These are phyloP conservation scores for Chrysolina americana DNA, from an alignment of 2,888 invertebrate genomes.

Conservation along the genomic window DNA sequence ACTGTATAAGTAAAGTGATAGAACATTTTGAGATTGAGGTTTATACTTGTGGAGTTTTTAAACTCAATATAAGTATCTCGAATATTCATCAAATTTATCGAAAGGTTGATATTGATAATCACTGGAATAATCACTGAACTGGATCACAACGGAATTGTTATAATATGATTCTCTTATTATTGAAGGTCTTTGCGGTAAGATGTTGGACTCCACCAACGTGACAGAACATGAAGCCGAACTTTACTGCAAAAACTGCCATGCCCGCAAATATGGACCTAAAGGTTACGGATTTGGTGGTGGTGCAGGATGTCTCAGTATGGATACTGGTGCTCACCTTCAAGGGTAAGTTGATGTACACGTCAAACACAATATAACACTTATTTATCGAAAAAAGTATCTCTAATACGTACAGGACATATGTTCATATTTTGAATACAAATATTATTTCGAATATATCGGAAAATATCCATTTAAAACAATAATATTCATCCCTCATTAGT, in stretches of 20 bases:
- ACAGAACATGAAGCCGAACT: constrained; percentile 97
- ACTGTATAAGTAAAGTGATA: too few relatives aligned
- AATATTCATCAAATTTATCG: too few relatives aligned
- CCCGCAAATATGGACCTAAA: constrained; percentile 97
- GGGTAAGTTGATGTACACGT: constrained; percentile 75
- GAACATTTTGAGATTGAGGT: too few relatives aligned
- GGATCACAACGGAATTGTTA: too few relatives aligned
- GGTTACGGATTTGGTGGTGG: constrained; percentile 99
- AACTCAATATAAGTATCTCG: too few relatives aligned
- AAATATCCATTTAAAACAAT: too few relatives aligned
- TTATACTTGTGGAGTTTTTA: too few relatives aligned
- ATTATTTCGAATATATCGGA: neutral
- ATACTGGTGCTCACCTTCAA: constrained; percentile 92
- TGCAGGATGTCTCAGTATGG: constrained; percentile 97
- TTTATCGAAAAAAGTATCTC: neutral
- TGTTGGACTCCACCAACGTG: constrained; percentile 98
- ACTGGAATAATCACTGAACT: too few relatives aligned
- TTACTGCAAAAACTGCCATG: constrained; percentile 98
- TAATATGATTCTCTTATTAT: constrained; percentile 6
- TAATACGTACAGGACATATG: neutral
- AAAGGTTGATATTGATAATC: too few relatives aligned
- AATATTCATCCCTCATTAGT: too few relatives aligned
- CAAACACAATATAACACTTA: neutral
- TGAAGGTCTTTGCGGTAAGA: constrained; percentile 94
- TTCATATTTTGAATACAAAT: neutral